Evolutionary conservation across 2,113 vertebrate genomes (phyloP), one percentile per base, ranked within the genome.

Genomic region (Siniperca chuatsi): DNA sequence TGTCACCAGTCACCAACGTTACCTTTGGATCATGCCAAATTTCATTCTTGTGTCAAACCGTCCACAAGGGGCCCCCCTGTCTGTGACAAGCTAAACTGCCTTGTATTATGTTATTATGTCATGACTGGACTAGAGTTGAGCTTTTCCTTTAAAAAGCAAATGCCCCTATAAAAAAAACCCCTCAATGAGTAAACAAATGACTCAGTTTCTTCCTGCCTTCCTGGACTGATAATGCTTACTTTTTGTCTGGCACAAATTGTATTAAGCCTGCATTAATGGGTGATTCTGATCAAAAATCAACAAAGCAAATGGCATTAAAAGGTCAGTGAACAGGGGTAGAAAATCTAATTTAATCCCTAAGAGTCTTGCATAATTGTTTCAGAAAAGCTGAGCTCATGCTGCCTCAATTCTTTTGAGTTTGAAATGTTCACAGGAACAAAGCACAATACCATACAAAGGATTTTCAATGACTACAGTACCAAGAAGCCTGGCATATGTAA

Each of bases 341-440:
- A 42, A 55, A 18, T 18, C 40, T 10, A 50, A 70, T 46, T 77
- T 52, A 42, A 42, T 44, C 23, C 29, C 44, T 52, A 35, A 69
- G 21, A 48, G 5, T 75, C 11, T 80, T 69, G 60, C 48, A 33
- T 54, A 35, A 70, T 76, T 70, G 42, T 64, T 64, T 75, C 23
- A 60, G 20, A 58, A 25, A 48, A 54, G 12, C 35, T 20, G 6
- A 40, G 12, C 8, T 40, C 18, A 16, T 35, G 50, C 5, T 42
- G 44, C 25, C 57, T 62, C 55, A 40, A 23, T 68, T 52, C 57
- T 50, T 25, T 25, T 25, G 25, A 25, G 25, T 25, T 54, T 20
- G 5, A 61, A 12, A 37, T 25, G 13, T 40, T 37, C 35, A 72
- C 29, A 50, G 23, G 3, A 73, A 46, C 29, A 29, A 3, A 42